phyloP scores from a whole-genome alignment of 1,140 invertebrate genomes.

The Diorhabda elongata region DNA sequence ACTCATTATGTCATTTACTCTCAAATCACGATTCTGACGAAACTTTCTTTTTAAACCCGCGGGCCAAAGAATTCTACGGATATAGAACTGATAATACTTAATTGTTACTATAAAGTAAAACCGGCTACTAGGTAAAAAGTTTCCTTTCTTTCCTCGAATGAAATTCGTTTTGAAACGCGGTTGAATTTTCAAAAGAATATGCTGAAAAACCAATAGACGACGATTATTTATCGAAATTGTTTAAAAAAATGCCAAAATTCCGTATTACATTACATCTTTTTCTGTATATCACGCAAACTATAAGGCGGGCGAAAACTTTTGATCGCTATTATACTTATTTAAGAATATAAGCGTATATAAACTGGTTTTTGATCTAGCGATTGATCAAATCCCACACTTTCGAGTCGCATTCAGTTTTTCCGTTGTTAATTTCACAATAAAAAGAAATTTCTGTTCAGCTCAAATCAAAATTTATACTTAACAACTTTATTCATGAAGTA shows the following conservation, averaged over 20 bases:
- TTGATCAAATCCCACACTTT: background rate
- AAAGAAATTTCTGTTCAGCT: background rate
- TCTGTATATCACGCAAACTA: too few relatives aligned
- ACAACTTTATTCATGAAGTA: slow-evolving; percentile 2
- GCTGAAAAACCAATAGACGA: too few relatives aligned
- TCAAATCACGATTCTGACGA: background rate
- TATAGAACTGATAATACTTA: slow-evolving; percentile 1
- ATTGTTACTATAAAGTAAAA: background rate
- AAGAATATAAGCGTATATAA: too few relatives aligned
- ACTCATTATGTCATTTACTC: background rate
- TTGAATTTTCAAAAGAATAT: too few relatives aligned
- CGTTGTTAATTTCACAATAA: background rate
- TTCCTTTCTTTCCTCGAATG: too few relatives aligned
- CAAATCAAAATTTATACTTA: slow-evolving; percentile 1
- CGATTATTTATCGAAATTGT: too few relatives aligned
- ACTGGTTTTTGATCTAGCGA: background rate
- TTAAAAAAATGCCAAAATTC: too few relatives aligned
- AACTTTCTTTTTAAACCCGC: background rate
- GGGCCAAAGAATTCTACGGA: background rate
- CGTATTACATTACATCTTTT: too few relatives aligned
- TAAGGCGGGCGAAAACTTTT: too few relatives aligned
- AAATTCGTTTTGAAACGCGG: too few relatives aligned
- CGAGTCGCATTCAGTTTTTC: background rate
- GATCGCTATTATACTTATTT: too few relatives aligned
- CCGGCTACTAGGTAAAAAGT: background rate